Evolutionary conservation across 2,888 invertebrate genomes (phyloP), one percentile per base, ranked within the genome.

Genomic region (Watsonalla cultraria): DNA sequence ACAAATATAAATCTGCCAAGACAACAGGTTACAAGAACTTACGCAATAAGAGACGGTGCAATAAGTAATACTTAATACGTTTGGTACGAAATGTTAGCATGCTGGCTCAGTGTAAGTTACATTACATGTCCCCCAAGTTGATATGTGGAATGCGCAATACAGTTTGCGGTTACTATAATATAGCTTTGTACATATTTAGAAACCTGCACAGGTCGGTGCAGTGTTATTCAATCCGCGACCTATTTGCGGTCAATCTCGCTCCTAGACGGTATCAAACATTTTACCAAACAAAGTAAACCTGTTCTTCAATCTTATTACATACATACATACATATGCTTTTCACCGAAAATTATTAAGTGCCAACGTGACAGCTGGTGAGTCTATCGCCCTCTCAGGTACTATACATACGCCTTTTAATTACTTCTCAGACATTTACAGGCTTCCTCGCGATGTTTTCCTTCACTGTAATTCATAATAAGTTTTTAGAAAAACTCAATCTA

Each of bases 201-300:
- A 88, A 87, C 86, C 80, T 85, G 85, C 74, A 66, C 76, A 67
- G 74, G 80, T 80, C 76, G 74, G 70, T 73, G 75, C 76, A 70
- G 72, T 79, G 89, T 84, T 87, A 90, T 90, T 84, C 76, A 86
- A 90, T 88, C 75, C 80, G 74, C 83, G 89, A 83, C 90, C 90
- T 81, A 87, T 86, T 90, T 90, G 90, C 74, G 90, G 90, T 89
- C 76, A 80, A 76, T 75, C 74, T 66, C 65, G 68, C 74, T 72
- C 68, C 66, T 75, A 76, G 70, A 70, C 72, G 62, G 65, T 68
- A 68, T 68, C 71, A 70, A 70, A 70, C 68, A 63, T 70, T 67
- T 64, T 62, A 58, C 61, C 55, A 60, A 49, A 51, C 56, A 39
- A 42, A 42, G 11, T 11, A 54, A 60, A 62, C 55, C 49, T 57